These are phyloP conservation scores for Xiphophorus couchianus DNA, from an alignment of 2,113 vertebrate species.

Conservation along the genomic window DNA sequence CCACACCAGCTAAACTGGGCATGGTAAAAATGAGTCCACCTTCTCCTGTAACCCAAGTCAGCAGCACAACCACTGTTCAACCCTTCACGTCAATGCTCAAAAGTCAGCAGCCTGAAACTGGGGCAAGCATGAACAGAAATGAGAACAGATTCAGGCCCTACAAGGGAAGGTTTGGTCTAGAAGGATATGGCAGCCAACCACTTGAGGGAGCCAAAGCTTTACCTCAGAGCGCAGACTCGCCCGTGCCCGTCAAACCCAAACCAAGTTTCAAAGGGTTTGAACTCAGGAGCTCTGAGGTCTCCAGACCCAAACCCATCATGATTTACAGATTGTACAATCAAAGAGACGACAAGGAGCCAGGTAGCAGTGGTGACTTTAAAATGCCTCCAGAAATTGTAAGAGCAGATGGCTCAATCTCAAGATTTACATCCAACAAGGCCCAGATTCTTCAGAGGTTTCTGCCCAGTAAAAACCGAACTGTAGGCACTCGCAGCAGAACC, in stretches of 20 bases:
- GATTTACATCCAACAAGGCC: background rate
- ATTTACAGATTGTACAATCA: slow-evolving; percentile 20
- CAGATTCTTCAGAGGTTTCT: slow-evolving; percentile 6
- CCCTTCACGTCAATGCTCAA: background rate
- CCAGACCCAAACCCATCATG: slow-evolving; percentile 3
- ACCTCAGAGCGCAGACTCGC: background rate
- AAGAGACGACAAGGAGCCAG: background rate
- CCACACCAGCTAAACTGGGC: background rate
- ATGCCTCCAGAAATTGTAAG: background rate
- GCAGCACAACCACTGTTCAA: background rate
- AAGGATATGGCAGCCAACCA: slow-evolving; percentile 25
- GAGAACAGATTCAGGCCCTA: background rate
- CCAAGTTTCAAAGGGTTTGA: slow-evolving; percentile 9
- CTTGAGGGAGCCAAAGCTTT: slow-evolving; percentile 44
- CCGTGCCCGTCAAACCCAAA: background rate
- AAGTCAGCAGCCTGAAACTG: background rate
- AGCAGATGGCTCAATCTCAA: background rate
- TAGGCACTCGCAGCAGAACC: background rate
- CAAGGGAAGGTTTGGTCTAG: slow-evolving; percentile 11
- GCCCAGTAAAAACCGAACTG: background rate
- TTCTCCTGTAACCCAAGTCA: background rate
- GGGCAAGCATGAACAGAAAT: background rate
- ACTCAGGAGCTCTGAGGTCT: background rate
- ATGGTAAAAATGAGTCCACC: background rate
- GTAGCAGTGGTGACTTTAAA: background rate